Percentiles rank a stretch among this genome's conserved stretches.
Evolutionary conservation across 2,113 vertebrate species (phyloP).

Genomic region (Saimiri boliviensis): DNA sequence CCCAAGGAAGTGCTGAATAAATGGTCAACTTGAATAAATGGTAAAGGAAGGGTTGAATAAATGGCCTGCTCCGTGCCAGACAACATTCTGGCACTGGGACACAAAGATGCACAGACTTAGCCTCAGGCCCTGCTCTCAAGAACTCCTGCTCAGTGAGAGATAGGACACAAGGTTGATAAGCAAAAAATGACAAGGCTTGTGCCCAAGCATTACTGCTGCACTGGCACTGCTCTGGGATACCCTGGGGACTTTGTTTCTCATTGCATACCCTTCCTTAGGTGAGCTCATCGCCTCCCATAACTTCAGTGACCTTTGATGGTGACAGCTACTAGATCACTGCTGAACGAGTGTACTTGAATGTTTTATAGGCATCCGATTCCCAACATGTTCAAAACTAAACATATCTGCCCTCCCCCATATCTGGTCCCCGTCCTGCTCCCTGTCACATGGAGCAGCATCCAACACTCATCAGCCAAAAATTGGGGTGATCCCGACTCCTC

Average conservation of each 20-base stretch:
- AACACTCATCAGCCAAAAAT: not conserved
- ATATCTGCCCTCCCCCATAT: not conserved
- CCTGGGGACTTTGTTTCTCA: not conserved
- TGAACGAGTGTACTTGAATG: not conserved
- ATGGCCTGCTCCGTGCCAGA: not conserved
- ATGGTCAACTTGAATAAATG: no score
- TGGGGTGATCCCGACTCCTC: not conserved
- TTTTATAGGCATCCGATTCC: not conserved
- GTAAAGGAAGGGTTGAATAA: not conserved
- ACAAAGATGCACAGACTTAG: not conserved
- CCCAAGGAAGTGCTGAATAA: not conserved
- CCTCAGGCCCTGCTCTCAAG: not conserved
- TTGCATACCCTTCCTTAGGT: not conserved
- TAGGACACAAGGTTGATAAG: fast-evolving
- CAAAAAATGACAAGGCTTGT: not conserved
- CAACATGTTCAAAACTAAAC: not conserved
- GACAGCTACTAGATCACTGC: not conserved
- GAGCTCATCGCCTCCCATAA: not conserved
- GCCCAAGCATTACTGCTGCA: not conserved
- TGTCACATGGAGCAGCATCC: not conserved
- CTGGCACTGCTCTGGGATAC: not conserved
- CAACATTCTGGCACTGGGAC: not conserved
- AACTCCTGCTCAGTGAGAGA: not conserved
- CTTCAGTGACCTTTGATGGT: not conserved
- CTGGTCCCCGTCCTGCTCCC: not conserved